Conservation (phyloP, 2,888 invertebrate species). For the Neria commutata region DNA sequence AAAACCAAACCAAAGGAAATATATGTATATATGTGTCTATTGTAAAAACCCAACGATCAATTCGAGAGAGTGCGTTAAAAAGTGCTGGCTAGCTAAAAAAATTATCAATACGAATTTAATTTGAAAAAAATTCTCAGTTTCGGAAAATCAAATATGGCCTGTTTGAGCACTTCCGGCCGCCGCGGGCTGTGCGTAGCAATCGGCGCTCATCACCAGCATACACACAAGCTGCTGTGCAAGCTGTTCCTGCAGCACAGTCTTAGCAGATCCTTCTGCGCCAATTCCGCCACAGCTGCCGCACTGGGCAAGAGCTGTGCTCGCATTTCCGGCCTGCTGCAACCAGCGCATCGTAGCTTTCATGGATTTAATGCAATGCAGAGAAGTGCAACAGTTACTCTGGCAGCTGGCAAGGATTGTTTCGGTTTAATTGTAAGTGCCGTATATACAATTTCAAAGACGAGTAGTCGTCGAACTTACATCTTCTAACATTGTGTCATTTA, state of each 20-base stretch:
- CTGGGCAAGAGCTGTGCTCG: too few species aligned
- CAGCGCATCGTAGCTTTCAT: slow-evolving; percentile 42
- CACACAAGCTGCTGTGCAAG: slow-evolving; percentile 51
- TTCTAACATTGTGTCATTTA: too few species aligned
- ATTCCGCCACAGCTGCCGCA: background rate
- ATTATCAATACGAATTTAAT: slow-evolving; percentile 16
- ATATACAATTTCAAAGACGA: background rate
- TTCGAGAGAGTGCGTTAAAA: background rate
- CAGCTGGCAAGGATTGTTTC: slow-evolving; percentile 41
- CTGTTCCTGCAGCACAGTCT: slow-evolving; percentile 44
- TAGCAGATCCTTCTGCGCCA: slow-evolving; percentile 21
- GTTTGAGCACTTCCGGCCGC: slow-evolving; percentile 58
- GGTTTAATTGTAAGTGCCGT: slow-evolving; percentile 46
- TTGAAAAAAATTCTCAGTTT: slow-evolving; percentile 26
- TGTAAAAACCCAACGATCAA: too few species aligned
- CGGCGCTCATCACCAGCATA: slow-evolving; percentile 51
- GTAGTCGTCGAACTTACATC: background rate
- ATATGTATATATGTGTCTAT: too few species aligned
- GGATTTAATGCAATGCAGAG: slow-evolving; percentile 37
- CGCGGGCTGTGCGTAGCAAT: slow-evolving; percentile 43
- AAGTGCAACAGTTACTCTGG: background rate
- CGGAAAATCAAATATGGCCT: slow-evolving; percentile 47
- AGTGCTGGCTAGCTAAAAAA: background rate
- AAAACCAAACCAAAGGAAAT: too few species aligned
- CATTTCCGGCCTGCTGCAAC: slow-evolving; percentile 20